A percentile compares a stretch with the other conserved stretches of the same genome.
Conservation (phyloP, 2,797 vertebrate species). For the Parauchenoglanis ngamensis region DNA sequence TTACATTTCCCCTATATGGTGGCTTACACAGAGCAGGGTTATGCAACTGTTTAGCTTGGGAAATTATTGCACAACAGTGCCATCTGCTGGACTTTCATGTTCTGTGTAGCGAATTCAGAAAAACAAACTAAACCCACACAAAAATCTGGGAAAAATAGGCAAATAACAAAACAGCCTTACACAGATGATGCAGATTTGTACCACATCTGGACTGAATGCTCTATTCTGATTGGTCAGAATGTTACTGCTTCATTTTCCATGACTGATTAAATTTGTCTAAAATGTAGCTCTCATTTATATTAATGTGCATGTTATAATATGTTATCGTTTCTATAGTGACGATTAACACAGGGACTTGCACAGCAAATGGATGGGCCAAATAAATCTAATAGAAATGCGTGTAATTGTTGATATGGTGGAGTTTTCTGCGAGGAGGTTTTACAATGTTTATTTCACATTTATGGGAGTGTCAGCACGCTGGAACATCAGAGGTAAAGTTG, state of each 20-base stretch:
- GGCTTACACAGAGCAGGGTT: slow-evolving; percentile 13
- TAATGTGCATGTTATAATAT: not conserved
- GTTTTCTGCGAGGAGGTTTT: not conserved
- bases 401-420: not conserved
- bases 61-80: slow-evolving; percentile 43
- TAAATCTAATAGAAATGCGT: not conserved
- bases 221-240: not conserved
- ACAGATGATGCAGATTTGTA: not conserved
- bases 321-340: not conserved
- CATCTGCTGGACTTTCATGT: slow-evolving; percentile 67
- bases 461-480: not conserved
- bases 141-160: not conserved
- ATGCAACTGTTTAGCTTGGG: slow-evolving; percentile 27
- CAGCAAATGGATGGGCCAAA: not conserved
- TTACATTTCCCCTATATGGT: slow-evolving; percentile 30
- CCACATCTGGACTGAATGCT: not conserved
- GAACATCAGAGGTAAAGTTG: not conserved
- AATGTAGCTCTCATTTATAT: not conserved
- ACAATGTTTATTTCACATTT: not conserved
- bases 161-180: not conserved
- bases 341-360: not conserved
- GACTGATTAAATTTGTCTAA: not conserved
- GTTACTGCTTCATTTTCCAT: not conserved
- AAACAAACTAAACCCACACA: not conserved
- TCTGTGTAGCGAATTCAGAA: slow-evolving; percentile 9